Evolutionary conservation across 2,797 vertebrate genomes (phyloP), one percentile per base, ranked within the genome.

Genomic region (Varecia variegata): DNA sequence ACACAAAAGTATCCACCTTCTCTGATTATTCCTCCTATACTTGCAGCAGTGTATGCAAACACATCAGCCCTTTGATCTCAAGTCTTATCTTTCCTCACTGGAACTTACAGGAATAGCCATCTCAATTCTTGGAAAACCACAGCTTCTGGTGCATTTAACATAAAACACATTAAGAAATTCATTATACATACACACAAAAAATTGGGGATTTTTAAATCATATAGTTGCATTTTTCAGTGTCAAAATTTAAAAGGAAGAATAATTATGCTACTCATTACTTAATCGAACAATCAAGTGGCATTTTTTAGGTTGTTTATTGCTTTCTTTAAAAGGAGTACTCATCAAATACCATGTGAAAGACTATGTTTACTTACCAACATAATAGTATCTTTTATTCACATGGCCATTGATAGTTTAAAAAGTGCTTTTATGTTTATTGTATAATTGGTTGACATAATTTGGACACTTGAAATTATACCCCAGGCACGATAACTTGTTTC

Each of bases 391-490:
- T 96, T 95, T 47, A 67, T 82, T 88, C 54, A 38, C 3, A 9
- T 74, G 35, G 21, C 35, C 47, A 21, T 76, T 81, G 91, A 40
- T 45, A 60, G 6, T 89, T 47, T 81, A 84, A 27, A 94, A 79
- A 91, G 54, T 87, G 81, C 90, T 96, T 94, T 96, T 67, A 70
- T 21, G 62, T 91, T 88, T 84, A 89, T 82, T 86, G 73, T 25
- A 52, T 94, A 91, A 86, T 68, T 87, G 74, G 20, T 11, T 88
- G 35, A 60, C 85, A 93, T 65, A 65, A 92, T 73, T 94, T 60
- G 74, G 32, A 74, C 13, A 93, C 35, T 95, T 95, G 85, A 97
- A 93, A 93, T 93, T 93, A 86, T 43, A 85, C 13, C 47, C 23
- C 14, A 80, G 52, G 68, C 92, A 79, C 6, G 74, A 32, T 67